Evolutionary conservation across 2,797 vertebrate genomes (phyloP).

Genomic region (Trematomus bernacchii): DNA sequence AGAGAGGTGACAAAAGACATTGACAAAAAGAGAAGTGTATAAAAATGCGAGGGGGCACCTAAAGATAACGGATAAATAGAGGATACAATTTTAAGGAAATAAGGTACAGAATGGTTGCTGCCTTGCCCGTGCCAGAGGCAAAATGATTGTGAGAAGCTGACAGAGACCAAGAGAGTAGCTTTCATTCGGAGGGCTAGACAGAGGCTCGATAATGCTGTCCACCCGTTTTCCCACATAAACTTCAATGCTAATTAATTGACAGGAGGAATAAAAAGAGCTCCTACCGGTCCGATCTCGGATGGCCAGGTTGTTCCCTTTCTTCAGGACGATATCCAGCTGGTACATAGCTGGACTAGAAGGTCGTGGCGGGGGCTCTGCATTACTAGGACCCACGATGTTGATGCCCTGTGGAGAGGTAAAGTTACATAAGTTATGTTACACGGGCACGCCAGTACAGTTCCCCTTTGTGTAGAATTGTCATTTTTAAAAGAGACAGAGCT

Average conservation of each 20-base stretch:
- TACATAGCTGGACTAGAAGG: slow-evolving; percentile 90
- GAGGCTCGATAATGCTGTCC: slow-evolving; percentile 28
- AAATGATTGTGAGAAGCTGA: slow-evolving; percentile 17
- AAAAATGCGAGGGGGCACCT: neutral
- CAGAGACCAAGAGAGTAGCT: slow-evolving; percentile 2
- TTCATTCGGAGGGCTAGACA: slow-evolving; percentile 24
- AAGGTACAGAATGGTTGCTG: neutral
- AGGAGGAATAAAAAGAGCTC: slow-evolving; percentile 33
- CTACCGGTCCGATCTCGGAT: slow-evolving; percentile 95
- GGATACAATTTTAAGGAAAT: neutral
- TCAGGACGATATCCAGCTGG: slow-evolving; percentile 93
- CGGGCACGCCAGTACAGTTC: neutral
- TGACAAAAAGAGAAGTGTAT: neutral
- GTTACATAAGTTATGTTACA: slow-evolving; percentile 27
- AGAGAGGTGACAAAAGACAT: neutral
- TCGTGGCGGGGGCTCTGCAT: slow-evolving; percentile 85
- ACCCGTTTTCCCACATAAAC: slow-evolving; percentile 23
- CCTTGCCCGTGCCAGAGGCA: neutral
- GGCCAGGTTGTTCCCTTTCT: slow-evolving; percentile 93
- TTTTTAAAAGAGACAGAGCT: too few species aligned
- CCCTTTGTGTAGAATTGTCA: neutral
- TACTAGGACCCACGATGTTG: slow-evolving; percentile 87
- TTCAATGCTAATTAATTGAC: neutral
- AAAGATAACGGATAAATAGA: neutral
- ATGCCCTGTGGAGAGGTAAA: slow-evolving; percentile 84